Percentiles rank a stretch among this genome's conserved stretches.
Conservation (phyloP, 2,113 vertebrate genomes). For the Halcyon malimbica region DNA sequence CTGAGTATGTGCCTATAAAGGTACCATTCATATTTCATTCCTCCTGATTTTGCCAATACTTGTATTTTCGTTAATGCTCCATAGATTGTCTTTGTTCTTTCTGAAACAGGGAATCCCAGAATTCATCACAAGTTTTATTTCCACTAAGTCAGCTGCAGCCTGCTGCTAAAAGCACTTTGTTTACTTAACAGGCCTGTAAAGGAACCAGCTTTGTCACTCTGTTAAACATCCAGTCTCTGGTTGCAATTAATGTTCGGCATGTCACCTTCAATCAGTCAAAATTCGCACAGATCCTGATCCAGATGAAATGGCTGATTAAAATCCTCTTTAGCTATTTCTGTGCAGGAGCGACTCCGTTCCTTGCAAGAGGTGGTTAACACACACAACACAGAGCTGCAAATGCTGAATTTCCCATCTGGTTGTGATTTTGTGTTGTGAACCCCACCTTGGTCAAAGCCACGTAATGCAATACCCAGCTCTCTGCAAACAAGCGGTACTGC, state of each 20-base stretch:
- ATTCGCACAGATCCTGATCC: neutral
- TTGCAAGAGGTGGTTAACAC: fast-evolving
- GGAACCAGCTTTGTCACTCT: neutral
- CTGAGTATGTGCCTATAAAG: neutral
- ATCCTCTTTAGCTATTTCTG: neutral
- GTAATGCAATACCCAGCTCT: fast-evolving
- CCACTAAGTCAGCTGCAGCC: neutral
- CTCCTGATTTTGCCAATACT: neutral
- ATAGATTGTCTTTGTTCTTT: neutral
- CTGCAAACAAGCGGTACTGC: no score
- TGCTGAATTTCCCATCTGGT: neutral
- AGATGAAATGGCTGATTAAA: neutral
- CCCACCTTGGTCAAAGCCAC: neutral
- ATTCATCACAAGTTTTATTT: neutral
- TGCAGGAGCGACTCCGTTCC: neutral
- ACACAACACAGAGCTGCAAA: neutral
- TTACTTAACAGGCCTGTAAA: neutral
- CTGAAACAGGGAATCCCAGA: neutral
- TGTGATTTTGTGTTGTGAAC: neutral
- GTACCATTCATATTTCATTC: neutral
- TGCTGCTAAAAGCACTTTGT: neutral
- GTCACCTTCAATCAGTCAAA: constrained; percentile 20
- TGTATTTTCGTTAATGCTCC: neutral
- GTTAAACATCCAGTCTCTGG: neutral
- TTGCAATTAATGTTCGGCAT: neutral